Base-by-base conservation (phyloP, 92 coral and sea anemone species). In the Anthopleura xanthogrammica region DNA sequence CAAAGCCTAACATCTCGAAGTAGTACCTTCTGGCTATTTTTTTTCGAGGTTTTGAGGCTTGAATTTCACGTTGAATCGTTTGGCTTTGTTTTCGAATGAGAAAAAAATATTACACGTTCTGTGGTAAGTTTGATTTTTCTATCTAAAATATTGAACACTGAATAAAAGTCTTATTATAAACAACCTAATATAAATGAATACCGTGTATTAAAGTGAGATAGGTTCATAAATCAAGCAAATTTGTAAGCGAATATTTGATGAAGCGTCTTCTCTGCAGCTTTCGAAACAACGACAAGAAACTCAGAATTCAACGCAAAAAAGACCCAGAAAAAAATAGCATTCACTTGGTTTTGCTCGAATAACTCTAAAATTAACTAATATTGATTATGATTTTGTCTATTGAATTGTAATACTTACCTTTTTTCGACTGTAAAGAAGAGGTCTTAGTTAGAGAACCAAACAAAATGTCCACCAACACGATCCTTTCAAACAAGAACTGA, bases 371-470 rank as follows among this genome's bases (percentile, higher is more conserved):
- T 5, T 23, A 62, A 23, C 24, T 62, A 62, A 4, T 62, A n/a
- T 3, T 20, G 11, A 62, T 62, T 20, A 8, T 62, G 5, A 20
- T 7, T 20, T 20, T 20, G 11, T 62, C 29, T 20, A 4, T 6
- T 62, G 29, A 7, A 7, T 20, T 20, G 36, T 62, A 20, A 20
- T 20, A 17, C 70, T 62, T 62, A 62, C 70, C 70, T 62, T 62
- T 16, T 62, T 62, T 62, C 52, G 23, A 52, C n/a, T 16, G 76
- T 60, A 24, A 60, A 80, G 22, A 46, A 42, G 50, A 42, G 46
- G 83, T 62, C 65, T 80, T 65, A 41, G 60, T 64, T 66, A 14
- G 29, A 41, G 58, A 64, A 80, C 77, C 23, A 42, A 80, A 52
- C 41, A 79, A 66, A 17, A 56, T 19, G 82, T 19, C 76, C 14